Conservation (phyloP, 2,113 vertebrate genomes). For the Rynchops niger region DNA sequence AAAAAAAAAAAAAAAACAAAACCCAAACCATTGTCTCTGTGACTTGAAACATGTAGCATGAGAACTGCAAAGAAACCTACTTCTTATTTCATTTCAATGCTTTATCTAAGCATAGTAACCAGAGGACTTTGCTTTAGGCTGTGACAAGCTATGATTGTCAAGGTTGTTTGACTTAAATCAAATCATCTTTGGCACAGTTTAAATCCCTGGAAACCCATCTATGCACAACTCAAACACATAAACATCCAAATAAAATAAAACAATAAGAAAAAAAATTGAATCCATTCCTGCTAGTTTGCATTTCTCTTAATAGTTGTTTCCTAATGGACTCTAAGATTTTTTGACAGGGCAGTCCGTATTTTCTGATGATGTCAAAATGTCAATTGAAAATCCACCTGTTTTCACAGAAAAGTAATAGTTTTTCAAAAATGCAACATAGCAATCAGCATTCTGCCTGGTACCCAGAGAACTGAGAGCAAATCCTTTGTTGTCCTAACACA, state of each 20-base stretch:
- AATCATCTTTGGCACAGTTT: slow-evolving; percentile 37
- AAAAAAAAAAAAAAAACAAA: not conserved
- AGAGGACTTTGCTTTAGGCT: not conserved
- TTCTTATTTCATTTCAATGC: not conserved
- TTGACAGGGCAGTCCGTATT: slow-evolving; percentile 50
- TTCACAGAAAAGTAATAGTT: slow-evolving; percentile 60
- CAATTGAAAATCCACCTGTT: slow-evolving; percentile 61
- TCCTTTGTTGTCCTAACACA: slow-evolving; percentile 21
- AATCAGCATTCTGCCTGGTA: slow-evolving; percentile 24
- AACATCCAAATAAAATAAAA: not conserved
- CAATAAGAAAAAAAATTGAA: not conserved
- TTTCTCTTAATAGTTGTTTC: slow-evolving; percentile 55
- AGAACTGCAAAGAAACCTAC: not conserved
- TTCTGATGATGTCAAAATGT: slow-evolving; percentile 61
- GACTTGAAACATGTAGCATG: not conserved
- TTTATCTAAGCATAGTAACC: not conserved
- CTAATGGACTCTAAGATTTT: not conserved
- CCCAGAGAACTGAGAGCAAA: slow-evolving; percentile 39
- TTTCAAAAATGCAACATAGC: slow-evolving; percentile 48
- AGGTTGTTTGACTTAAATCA: slow-evolving; percentile 19
- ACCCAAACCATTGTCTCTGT: not conserved
- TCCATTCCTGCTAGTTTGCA: slow-evolving; percentile 26
- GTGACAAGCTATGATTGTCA: not conserved
- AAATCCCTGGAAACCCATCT: slow-evolving; percentile 25
- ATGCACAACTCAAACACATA: slow-evolving; percentile 47